Conservation (phyloP, 2,797 vertebrate genomes). For the Neosilurus mollespiculum region DNA sequence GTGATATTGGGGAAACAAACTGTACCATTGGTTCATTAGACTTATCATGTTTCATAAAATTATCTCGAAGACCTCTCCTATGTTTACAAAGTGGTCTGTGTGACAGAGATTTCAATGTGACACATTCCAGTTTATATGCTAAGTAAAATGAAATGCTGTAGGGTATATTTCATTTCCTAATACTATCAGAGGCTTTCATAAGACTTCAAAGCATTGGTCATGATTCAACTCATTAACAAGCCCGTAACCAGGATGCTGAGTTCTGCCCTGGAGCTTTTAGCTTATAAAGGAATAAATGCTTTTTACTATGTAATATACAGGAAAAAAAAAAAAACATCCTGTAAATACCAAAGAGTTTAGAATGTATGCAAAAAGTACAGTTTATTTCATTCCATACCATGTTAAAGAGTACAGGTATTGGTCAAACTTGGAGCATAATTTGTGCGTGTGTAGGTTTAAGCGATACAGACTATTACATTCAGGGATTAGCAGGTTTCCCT, state of each 20-base stretch:
- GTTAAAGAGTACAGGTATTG: too few relatives aligned
- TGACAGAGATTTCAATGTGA: background rate
- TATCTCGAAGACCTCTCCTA: too few relatives aligned
- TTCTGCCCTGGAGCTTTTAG: conserved; percentile 24
- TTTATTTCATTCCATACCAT: background rate
- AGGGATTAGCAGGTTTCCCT: too few relatives aligned
- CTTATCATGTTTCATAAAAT: background rate
- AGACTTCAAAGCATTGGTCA: conserved; percentile 39
- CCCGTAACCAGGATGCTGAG: conserved; percentile 26
- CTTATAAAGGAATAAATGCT: conserved; percentile 15
- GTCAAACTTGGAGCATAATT: too few relatives aligned
- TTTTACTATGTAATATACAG: conserved; percentile 25
- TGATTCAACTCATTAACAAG: conserved; percentile 37
- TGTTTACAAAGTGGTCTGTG: background rate
- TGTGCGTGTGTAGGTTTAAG: too few relatives aligned
- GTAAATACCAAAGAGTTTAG: conserved; percentile 12
- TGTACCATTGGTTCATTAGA: background rate
- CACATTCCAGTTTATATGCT: background rate
- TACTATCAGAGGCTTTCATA: conserved; percentile 17
- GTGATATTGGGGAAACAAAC: background rate
- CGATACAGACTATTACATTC: too few relatives aligned
- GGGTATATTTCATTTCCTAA: conserved; percentile 15
- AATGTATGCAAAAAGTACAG: background rate
- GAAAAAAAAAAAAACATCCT: conserved; percentile 9
- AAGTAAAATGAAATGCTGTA: background rate